Base-by-base conservation (phyloP, 1,140 invertebrate genomes). In the Heliconius melpomene region DNA sequence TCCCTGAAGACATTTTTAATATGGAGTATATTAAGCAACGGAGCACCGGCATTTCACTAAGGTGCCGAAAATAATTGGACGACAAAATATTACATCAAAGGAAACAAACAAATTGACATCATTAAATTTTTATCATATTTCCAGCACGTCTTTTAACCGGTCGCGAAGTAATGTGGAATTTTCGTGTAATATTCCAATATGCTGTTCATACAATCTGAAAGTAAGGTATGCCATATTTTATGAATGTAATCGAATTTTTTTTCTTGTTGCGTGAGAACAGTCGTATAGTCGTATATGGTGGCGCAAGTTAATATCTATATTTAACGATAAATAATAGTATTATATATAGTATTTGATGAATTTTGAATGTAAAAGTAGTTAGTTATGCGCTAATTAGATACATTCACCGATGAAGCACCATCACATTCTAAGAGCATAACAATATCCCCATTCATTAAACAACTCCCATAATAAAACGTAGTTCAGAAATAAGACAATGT, bases 21-120 rank as follows among this genome's bases (percentile, higher is more conserved):
- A 80, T 77, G 26, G 16, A 52, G 50, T 52, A 52, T 52, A 52
- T 52, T 52, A 52, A 7, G 16, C 60, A 6, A 36, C 50, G 50
- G 11, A 46, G 29, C 18, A 23, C 38, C 52, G 70, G 70, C 76
- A 72, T 40, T 66, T 16, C 60, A 8, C 74, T 26, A 77, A 80
- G 70, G 75, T 80, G 71, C 70, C 79, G 79, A 80, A 66, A 76
- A 80, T 80, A 80, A 80, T 80, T 76, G 70, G 70, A 73, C n/a
- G 50, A 73, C 46, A 70, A 76, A 76, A 80, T 79, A 66, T 76
- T 60, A 54, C 74, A 76, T 80, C 74, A 80, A 72, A 80, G 74
- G 23, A 38, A 46, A 18, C 54, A 46, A 54, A 70, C 7, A 71
- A 6, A 66, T 66, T 66, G 60, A 66, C 60, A 72, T 72, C 20